Percentiles rank a stretch among this genome's conserved stretches.
Evolutionary conservation across 2,888 invertebrate genomes (phyloP).

Genomic region (Thelaira solivaga): DNA sequence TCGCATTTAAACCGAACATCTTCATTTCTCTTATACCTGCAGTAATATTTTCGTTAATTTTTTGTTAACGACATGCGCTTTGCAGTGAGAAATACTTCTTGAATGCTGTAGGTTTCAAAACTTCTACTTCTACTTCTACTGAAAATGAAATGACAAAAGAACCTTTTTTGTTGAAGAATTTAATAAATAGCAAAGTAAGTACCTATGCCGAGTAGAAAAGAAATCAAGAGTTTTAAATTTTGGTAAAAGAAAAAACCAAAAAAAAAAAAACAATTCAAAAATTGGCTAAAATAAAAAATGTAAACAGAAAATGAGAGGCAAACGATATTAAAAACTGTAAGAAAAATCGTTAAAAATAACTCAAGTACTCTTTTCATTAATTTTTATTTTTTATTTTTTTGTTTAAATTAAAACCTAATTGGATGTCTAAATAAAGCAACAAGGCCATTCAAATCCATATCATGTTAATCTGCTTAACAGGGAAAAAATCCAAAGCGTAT

Average conservation of each 20-base stretch:
- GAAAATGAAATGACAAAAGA: conserved; percentile 24
- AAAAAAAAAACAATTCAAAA: not conserved
- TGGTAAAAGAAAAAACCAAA: conserved; percentile 1
- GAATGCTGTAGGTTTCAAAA: conserved; percentile 31
- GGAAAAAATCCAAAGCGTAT: not conserved
- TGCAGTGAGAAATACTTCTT: not conserved
- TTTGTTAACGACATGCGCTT: conserved; percentile 33
- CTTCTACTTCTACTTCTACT: not conserved
- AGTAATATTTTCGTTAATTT: not conserved
- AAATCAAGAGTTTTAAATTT: conserved; percentile 31
- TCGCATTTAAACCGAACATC: not conserved
- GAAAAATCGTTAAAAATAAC: not conserved
- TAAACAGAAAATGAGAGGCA: not conserved
- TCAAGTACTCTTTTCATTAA: too few relatives aligned
- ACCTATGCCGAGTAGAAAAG: conserved; percentile 6
- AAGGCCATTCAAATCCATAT: conserved; percentile 30
- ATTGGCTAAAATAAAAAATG: not conserved
- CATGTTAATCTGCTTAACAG: conserved; percentile 41
- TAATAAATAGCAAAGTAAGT: conserved; percentile 47
- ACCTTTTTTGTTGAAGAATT: conserved; percentile 17
- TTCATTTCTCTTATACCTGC: conserved; percentile 40
- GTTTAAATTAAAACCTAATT: conserved; percentile 30
- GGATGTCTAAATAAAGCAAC: conserved; percentile 34
- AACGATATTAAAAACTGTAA: not conserved
- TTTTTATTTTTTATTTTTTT: not conserved